Conservation (phyloP, 2,113 vertebrate genomes). For the Nyctereutes procyonoides region DNA sequence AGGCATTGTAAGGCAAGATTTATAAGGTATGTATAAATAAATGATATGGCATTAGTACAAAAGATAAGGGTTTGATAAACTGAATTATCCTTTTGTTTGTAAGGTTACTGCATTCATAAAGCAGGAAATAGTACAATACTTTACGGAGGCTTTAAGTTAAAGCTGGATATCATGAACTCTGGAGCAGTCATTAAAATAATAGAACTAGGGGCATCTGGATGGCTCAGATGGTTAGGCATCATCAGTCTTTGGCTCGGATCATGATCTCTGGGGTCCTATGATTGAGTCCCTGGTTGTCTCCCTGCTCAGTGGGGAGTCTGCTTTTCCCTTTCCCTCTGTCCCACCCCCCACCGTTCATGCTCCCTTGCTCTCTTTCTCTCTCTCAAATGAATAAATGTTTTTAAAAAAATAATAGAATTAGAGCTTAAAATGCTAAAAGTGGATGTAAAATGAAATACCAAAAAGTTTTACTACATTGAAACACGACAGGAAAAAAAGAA, state of each 20-base stretch:
- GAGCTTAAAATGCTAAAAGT: not conserved
- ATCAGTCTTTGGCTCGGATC: not conserved
- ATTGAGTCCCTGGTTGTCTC: not conserved
- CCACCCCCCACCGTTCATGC: not conserved
- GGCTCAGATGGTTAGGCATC: not conserved
- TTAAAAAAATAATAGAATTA: not conserved
- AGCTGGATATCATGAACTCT: not conserved
- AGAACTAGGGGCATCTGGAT: not conserved
- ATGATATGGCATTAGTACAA: conserved; percentile 29
- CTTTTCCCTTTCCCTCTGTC: not conserved
- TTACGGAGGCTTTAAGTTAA: conserved; percentile 19
- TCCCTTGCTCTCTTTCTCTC: not conserved
- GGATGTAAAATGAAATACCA: not conserved
- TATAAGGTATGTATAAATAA: not conserved
- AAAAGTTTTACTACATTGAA: not conserved
- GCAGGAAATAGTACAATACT: not conserved
- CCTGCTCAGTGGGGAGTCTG: not conserved
- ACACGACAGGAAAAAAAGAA: not conserved
- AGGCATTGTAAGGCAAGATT: not conserved
- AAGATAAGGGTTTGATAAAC: not conserved
- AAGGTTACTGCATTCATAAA: not conserved
- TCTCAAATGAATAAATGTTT: not conserved
- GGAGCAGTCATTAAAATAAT: not conserved
- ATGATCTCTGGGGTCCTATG: not conserved
- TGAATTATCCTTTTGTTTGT: not conserved